Evolutionary conservation across 2,113 vertebrate genomes (phyloP).

Genomic region (Micronycteris hirsuta): DNA sequence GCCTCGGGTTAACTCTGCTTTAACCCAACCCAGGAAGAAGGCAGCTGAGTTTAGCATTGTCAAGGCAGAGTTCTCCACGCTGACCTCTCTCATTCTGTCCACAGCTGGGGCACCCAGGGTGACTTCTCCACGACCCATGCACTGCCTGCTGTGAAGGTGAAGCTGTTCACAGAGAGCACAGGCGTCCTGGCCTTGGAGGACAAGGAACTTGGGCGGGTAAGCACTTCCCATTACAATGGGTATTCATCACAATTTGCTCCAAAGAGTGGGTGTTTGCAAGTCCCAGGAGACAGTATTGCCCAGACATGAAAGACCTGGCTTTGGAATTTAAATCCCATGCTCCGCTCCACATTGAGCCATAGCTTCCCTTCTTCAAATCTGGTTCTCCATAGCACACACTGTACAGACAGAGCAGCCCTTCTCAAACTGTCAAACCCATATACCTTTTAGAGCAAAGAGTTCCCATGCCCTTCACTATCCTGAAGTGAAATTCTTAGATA

Average conservation of each 20-base stretch:
- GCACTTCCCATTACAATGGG: constrained; percentile 21
- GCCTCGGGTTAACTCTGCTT: constrained; percentile 65
- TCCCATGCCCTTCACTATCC: neutral
- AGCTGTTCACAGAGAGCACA: constrained; percentile 97
- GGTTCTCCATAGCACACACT: neutral
- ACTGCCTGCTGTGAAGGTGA: constrained; percentile 96
- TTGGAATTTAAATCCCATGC: neutral
- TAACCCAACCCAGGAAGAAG: neutral
- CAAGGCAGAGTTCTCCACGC: neutral
- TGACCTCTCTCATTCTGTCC: constrained; percentile 73
- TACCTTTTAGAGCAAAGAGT: neutral
- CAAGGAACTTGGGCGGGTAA: constrained; percentile 97
- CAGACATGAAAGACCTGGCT: neutral
- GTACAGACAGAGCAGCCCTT: neutral
- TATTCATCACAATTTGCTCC: no score
- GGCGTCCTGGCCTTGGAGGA: constrained; percentile 97
- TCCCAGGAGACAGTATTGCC: neutral
- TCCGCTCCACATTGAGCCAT: neutral
- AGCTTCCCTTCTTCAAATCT: neutral
- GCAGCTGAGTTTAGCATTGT: neutral
- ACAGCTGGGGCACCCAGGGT: constrained; percentile 98
- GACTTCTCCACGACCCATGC: constrained; percentile 98
- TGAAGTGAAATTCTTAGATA: neutral
- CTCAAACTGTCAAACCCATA: neutral
- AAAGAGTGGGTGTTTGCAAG: neutral